Evolutionary conservation across 1,140 invertebrate species (phyloP).

Genomic region (Metopolophium dirhodum): DNA sequence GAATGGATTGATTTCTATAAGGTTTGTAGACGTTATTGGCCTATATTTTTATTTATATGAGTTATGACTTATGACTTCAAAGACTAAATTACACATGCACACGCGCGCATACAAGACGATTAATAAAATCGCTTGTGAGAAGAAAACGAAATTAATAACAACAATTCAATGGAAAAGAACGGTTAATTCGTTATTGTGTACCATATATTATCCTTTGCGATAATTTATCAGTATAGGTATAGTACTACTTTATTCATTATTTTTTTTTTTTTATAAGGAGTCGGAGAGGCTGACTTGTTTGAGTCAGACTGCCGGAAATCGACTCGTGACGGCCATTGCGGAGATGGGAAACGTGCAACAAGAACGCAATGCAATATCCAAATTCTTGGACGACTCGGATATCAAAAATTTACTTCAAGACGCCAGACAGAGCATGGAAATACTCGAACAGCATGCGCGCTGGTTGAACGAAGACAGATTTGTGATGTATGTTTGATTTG

Average conservation of each 20-base stretch:
- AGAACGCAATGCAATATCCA: conserved; percentile 36
- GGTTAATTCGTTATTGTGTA: background rate
- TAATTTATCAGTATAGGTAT: background rate
- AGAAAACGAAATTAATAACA: background rate
- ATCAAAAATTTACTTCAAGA: conserved; percentile 39
- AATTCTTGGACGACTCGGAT: conserved; percentile 36
- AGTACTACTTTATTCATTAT: background rate
- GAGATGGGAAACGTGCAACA: background rate
- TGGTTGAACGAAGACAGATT: conserved; percentile 63
- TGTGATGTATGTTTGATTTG: conserved; percentile 61
- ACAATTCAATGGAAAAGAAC: background rate
- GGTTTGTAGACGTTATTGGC: conserved; percentile 60
- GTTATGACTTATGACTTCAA: conserved; percentile 15
- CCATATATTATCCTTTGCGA: background rate
- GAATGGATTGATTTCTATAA: conserved; percentile 72
- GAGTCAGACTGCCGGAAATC: conserved; percentile 40
- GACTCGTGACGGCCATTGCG: conserved; percentile 22
- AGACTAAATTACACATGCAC: background rate
- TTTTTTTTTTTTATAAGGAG: conserved; percentile 9
- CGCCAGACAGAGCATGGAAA: conserved; percentile 52
- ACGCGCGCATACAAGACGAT: background rate
- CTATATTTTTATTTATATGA: background rate
- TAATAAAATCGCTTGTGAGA: background rate
- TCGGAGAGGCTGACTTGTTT: conserved; percentile 16
- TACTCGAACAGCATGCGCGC: conserved; percentile 64